Evolutionary conservation across 2,797 vertebrate species (phyloP), one percentile per base, ranked within the genome.

Genomic region (Enteromius afrohamiltoni): DNA sequence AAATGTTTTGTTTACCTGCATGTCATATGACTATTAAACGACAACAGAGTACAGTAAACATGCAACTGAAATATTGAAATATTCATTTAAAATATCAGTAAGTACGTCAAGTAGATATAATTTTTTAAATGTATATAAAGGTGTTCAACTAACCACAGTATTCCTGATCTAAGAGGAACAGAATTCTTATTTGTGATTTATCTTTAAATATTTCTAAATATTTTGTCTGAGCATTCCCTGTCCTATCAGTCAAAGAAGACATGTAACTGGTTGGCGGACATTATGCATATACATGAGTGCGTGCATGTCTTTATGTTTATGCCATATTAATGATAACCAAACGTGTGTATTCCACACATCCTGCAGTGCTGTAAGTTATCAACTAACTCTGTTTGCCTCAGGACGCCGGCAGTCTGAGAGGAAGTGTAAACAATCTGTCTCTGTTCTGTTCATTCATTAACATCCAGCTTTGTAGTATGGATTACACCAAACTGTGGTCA

Each of bases 291-390:
- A 81, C 11, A 51, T 69, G 19, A 6, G 3, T 68, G 16, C 37
- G 16, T 83, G 1, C 31, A 40, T 26, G 51, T 69, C 23, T 79
- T 34, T 77, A 31, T 82, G 62, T 86, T 73, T 86, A 84, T 73
- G 9, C 62, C 5, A 49, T 64, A 1, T 23, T 34, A 31, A 80
- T 13, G 29, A 26, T 7, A n/a, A 49, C 13, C 67, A 70, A 29
- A 51, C 14, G 37, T 64, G 73, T 13, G 7, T 45, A 23, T 47
- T 7, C 29, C 23, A 29, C 49, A 76, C 64, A 60, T 83, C 55
- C 26, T 86, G 34, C 34, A 37, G 21, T 78, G 37, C 17, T 42
- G 67, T 71, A 77, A 80, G 49, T 62, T 0, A 73, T 45, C 85
- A 58, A 60, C 74, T 69, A 10, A 6, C 19, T 76, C 47, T 58